Percentiles rank a stretch among this genome's conserved stretches.
Conservation (phyloP, 2,113 vertebrate genomes). For the Zosterops hypoxanthus region DNA sequence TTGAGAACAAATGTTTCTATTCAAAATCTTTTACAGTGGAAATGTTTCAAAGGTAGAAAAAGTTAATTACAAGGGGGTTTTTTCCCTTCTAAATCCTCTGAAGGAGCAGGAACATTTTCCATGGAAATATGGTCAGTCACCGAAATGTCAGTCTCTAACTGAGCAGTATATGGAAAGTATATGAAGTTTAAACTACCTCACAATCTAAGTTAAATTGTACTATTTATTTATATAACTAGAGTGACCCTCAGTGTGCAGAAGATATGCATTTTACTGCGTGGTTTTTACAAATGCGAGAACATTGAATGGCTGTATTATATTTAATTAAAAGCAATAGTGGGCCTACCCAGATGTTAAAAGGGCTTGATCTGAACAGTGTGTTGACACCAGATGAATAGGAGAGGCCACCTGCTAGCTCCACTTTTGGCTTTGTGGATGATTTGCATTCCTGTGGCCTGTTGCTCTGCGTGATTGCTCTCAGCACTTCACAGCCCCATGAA, state of each 20-base stretch:
- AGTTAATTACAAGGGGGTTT: slow-evolving; percentile 51
- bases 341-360: slow-evolving; percentile 85
- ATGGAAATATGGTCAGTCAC: slow-evolving; percentile 66
- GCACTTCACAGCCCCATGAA: slow-evolving; percentile 86
- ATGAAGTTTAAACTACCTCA: slow-evolving; percentile 73
- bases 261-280: slow-evolving; percentile 74
- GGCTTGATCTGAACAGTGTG: slow-evolving; percentile 80
- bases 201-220: slow-evolving; percentile 74
- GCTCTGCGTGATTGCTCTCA: slow-evolving; percentile 88
- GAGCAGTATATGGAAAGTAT: slow-evolving; percentile 69
- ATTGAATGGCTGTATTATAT: slow-evolving; percentile 81
- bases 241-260: slow-evolving; percentile 76
- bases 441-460: slow-evolving; percentile 96
- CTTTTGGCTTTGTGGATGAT: slow-evolving; percentile 85
- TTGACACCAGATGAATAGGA: slow-evolving; percentile 88
- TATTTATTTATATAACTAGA: slow-evolving; percentile 85
- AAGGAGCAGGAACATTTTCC: slow-evolving; percentile 60
- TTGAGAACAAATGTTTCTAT: slow-evolving; percentile 66
- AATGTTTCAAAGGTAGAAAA: slow-evolving; percentile 70
- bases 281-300: slow-evolving; percentile 76
- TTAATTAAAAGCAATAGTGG: slow-evolving; percentile 89
- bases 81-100: slow-evolving; percentile 10
- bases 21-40: slow-evolving; percentile 61
- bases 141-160: slow-evolving; percentile 51
- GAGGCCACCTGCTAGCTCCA: slow-evolving; percentile 93